A percentile compares a stretch with the other conserved stretches of the same genome.
Evolutionary conservation across 2,888 invertebrate species (phyloP).

Genomic region (Nebria salina): DNA sequence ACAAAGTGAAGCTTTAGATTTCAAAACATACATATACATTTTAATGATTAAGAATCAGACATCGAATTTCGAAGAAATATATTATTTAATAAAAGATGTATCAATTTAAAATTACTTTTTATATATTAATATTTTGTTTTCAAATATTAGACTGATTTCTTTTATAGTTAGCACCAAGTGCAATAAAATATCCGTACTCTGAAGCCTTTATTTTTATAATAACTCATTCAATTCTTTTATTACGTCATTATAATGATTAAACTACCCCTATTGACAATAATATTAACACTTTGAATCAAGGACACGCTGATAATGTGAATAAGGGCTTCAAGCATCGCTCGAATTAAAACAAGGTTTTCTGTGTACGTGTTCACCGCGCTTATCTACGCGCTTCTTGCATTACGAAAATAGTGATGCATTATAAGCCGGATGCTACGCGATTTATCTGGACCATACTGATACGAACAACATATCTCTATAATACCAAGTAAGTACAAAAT

Average conservation of each 20-base stretch:
- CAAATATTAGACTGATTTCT: not conserved
- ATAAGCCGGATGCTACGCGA: not conserved
- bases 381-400: not conserved
- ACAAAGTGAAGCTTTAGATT: slow-evolving; percentile 3
- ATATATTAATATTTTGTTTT: not conserved
- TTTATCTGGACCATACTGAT: not conserved
- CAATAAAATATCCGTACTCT: too few species aligned
- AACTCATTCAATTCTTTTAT: too few species aligned
- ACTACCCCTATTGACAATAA: too few species aligned
- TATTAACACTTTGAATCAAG: too few species aligned
- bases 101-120: not conserved
- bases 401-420: not conserved
- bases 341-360: not conserved
- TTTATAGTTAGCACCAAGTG: not conserved
- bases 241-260: too few species aligned
- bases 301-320: too few species aligned
- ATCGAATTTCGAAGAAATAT: not conserved
- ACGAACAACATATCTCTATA: not conserved
- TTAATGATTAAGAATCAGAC: not conserved
- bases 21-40: not conserved
- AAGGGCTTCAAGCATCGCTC: too few species aligned
- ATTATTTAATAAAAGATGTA: not conserved
- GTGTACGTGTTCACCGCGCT: not conserved
- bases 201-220: too few species aligned
- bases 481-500: not conserved